Conservation (phyloP, 2,888 invertebrate species). For the Neria commutata region DNA sequence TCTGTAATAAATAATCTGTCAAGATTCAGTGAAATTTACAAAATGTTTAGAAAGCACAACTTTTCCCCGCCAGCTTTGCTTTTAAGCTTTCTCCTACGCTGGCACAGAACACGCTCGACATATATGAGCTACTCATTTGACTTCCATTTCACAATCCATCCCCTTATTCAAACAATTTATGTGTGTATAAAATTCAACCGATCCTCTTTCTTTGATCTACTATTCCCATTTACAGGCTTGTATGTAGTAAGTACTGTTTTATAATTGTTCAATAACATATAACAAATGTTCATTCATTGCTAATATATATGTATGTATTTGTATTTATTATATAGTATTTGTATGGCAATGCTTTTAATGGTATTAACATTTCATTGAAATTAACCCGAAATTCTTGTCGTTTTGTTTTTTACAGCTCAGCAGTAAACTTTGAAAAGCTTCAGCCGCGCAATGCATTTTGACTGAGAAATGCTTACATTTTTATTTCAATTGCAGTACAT, state of each 20-base stretch:
- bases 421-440: slow-evolving; percentile 42
- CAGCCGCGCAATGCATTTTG: slow-evolving; percentile 27
- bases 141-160: too few species aligned
- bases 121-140: too few species aligned
- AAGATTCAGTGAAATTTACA: too few species aligned
- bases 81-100: too few species aligned
- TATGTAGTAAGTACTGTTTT: slow-evolving; percentile 51
- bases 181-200: slow-evolving; percentile 10
- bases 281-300: not conserved
- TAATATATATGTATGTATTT: slow-evolving; percentile 32
- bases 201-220: slow-evolving; percentile 28
- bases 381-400: not conserved
- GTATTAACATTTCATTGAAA: not conserved
- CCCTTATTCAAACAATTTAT: too few species aligned
- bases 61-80: too few species aligned
- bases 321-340: slow-evolving; percentile 20
- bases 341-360: not conserved
- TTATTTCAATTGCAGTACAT: too few species aligned
- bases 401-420: slow-evolving; percentile 44
- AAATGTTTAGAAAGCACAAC: too few species aligned
- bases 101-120: too few species aligned
- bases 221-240: slow-evolving; percentile 56
- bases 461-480: too few species aligned
- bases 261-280: slow-evolving; percentile 17
- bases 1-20: too few species aligned